Evolutionary conservation across 2,888 invertebrate genomes (phyloP).

Genomic region (Polydrusus cervinus): DNA sequence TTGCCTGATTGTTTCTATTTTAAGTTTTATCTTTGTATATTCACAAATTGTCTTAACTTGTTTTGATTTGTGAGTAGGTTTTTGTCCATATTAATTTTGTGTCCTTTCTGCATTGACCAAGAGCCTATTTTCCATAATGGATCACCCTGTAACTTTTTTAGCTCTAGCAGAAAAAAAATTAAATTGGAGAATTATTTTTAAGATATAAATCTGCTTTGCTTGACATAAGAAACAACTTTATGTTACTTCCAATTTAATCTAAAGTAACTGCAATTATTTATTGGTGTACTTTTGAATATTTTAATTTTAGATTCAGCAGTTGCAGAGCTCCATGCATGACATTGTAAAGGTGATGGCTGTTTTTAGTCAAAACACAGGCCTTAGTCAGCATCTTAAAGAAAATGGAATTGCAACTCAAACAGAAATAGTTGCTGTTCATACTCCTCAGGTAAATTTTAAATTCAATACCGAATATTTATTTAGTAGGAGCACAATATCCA

Average conservation of each 20-base stretch:
- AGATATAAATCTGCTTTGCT: background rate
- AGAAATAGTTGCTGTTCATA: conserved; percentile 85
- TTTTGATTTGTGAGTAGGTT: too few relatives aligned
- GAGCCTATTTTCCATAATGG: background rate
- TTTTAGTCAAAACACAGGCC: conserved; percentile 68
- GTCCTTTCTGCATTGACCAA: background rate
- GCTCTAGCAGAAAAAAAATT: background rate
- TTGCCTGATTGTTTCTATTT: too few relatives aligned
- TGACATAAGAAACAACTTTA: too few relatives aligned
- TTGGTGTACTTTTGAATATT: too few relatives aligned
- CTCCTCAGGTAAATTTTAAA: conserved; percentile 78
- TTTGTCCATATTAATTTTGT: too few relatives aligned
- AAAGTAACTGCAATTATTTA: too few relatives aligned
- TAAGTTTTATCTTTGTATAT: too few relatives aligned
- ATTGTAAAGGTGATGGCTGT: conserved; percentile 82
- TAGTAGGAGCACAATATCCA: too few relatives aligned
- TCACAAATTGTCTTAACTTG: too few relatives aligned
- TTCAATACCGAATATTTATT: background rate
- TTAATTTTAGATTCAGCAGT: conserved; percentile 79
- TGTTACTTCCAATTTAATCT: too few relatives aligned
- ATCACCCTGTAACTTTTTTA: background rate
- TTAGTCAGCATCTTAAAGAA: conserved; percentile 64
- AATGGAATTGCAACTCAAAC: conserved; percentile 83
- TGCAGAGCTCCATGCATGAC: conserved; percentile 86
- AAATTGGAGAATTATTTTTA: background rate